Conservation (phyloP, 2,113 vertebrate species). For the Chascanopsetta lugubris region DNA sequence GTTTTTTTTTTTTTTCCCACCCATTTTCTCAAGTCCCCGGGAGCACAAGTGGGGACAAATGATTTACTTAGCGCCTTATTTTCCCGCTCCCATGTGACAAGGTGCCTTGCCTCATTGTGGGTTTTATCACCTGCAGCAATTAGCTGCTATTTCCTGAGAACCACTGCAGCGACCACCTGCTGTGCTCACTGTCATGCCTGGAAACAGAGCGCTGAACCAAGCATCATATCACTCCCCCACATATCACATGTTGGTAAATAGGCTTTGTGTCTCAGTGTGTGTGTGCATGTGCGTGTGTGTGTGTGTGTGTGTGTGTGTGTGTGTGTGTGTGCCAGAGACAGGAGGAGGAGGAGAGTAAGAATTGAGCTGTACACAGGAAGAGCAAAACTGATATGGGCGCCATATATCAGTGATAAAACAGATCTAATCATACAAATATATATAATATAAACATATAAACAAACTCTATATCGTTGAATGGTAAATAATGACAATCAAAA, state of each 20-base stretch:
- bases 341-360: too few species aligned
- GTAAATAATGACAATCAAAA: too few species aligned
- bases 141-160: constrained; percentile 66
- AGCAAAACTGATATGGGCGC: too few species aligned
- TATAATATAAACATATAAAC: too few species aligned
- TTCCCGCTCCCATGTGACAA: constrained; percentile 26
- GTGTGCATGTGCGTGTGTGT: constrained; percentile 26
- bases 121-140: constrained; percentile 69
- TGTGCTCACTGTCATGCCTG: constrained; percentile 52
- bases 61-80: constrained; percentile 46
- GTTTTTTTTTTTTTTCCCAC: constrained; percentile 20
- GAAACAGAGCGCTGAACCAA: constrained; percentile 40
- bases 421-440: too few species aligned
- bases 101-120: constrained; percentile 26
- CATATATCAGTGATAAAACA: too few species aligned
- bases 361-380: neutral
- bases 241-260: constrained; percentile 20
- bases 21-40: constrained; percentile 28
- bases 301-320: too few species aligned
- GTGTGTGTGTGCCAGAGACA: too few species aligned
- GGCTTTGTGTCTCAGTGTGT: constrained; percentile 3
- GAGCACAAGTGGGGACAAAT: constrained; percentile 49
- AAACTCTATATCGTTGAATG: too few species aligned
- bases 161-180: constrained; percentile 57
- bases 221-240: constrained; percentile 56